Evolutionary conservation across 2,113 vertebrate genomes (phyloP), one percentile per base, ranked within the genome.

Genomic region (Shinisaurus crocodilurus): DNA sequence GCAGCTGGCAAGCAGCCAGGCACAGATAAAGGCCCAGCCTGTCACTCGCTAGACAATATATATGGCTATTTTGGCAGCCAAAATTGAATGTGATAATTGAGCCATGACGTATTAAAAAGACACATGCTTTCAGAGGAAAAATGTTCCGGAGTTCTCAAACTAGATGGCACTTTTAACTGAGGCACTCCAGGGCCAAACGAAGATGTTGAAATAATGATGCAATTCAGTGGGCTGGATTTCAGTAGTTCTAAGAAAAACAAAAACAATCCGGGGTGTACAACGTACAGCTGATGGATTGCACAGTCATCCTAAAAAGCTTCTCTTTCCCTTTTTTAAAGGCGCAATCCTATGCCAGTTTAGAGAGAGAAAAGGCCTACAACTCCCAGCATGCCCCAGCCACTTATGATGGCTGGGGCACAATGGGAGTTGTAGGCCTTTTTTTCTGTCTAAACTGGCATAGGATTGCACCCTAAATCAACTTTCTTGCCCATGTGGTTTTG

Each of bases 1-100:
- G 96, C 93, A 96, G 91, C 93, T 97, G 96, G 95, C 96, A 95
- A 92, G 96, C 94, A 89, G 94, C 95, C 96, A 97, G 91, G 45
- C 91, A 90, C 90, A 95, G 96, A 97, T 93, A 97, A 95, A 93
- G 89, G 93, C 94, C 91, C 95, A 93, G 91, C 82, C 90, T 96
- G 92, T 96, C 96, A 95, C 95, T 95, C 92, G 93, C 91, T 94
- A 96, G 92, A 96, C 89, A 96, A 95, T 95, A 97, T 93, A 97
- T 94, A 96, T 88, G 91, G 94, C 88, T 96, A 96, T 95, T 97
- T 96, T 95, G 95, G 97, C 93, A 97, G 92, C 93, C 95, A 93
- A 90, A 96, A 81, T 18, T 43, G 1, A 97, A 96, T 88, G 94
- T 89, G 94, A 95, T 95, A 96, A 97, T 96, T 96, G 95, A 97